Percentiles rank a stretch among this genome's conserved stretches.
phyloP scores from a whole-genome alignment of 2,113 vertebrate genomes.

The Plotosus lineatus region DNA sequence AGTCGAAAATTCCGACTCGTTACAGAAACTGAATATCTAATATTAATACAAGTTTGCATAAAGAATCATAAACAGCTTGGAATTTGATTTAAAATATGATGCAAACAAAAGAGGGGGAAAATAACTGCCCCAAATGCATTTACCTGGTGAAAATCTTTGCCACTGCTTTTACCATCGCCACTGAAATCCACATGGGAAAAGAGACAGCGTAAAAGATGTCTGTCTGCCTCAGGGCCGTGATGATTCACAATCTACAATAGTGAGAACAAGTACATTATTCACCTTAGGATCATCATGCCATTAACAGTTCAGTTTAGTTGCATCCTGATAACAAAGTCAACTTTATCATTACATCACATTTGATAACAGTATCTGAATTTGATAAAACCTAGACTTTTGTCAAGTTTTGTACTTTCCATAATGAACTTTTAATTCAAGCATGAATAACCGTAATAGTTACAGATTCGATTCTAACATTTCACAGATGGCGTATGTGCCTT shows the following conservation, averaged over 20 bases:
- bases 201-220: slow-evolving; percentile 99
- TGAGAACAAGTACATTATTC: neutral
- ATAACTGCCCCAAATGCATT: slow-evolving; percentile 5
- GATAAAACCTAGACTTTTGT: no score
- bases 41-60: no score
- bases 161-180: slow-evolving; percentile 99
- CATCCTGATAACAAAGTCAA: neutral
- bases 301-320: neutral
- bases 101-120: neutral
- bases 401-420: no score
- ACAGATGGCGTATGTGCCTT: no score
- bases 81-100: neutral
- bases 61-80: neutral
- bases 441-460: no score
- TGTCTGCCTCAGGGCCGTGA: slow-evolving; percentile 99
- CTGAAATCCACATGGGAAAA: slow-evolving; percentile 99
- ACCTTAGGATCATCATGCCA: neutral
- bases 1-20: no score
- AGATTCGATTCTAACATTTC: no score
- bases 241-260: slow-evolving; percentile 94
- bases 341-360: neutral
- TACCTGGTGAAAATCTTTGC: slow-evolving; percentile 99
- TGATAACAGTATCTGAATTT: no score
- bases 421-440: no score
- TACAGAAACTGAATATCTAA: no score